A percentile compares a stretch with the other conserved stretches of the same genome.
Conservation (phyloP, 2,888 invertebrate genomes). For the Anorthoa munda region DNA sequence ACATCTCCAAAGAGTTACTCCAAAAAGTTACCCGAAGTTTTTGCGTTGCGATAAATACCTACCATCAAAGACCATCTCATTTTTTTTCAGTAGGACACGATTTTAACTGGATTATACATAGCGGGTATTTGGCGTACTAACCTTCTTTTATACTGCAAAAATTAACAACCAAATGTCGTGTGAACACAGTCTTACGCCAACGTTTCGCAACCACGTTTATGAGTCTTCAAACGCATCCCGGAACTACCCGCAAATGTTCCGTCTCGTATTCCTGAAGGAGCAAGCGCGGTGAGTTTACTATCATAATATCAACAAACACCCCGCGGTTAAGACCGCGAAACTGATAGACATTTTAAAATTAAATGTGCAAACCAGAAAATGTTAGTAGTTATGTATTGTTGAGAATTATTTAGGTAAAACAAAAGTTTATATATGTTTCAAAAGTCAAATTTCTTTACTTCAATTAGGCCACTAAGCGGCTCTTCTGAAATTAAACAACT, state of each 20-base stretch:
- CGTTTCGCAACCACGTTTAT: constrained; percentile 73
- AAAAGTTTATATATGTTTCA: constrained; percentile 8
- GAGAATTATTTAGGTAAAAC: constrained; percentile 1
- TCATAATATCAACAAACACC: constrained; percentile 48
- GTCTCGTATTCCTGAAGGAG: constrained; percentile 20
- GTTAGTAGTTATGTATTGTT: background rate
- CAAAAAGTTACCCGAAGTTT: too few relatives aligned
- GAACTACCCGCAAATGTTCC: constrained; percentile 63
- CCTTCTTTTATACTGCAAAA: background rate
- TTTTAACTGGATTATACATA: background rate
- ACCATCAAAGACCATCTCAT: too few relatives aligned
- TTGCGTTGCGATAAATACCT: too few relatives aligned
- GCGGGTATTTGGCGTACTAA: too few relatives aligned
- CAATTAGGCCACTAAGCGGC: too few relatives aligned
- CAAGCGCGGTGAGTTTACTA: constrained; percentile 23
- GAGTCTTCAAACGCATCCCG: constrained; percentile 75
- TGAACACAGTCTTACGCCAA: constrained; percentile 58
- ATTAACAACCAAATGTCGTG: background rate
- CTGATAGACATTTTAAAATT: constrained; percentile 22
- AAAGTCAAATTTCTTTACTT: too few relatives aligned
- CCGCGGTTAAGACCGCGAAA: constrained; percentile 14
- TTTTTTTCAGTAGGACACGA: too few relatives aligned
- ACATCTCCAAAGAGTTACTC: too few relatives aligned
- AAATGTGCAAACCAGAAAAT: constrained; percentile 22
- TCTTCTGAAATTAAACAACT: too few relatives aligned